Percentiles rank a stretch among this genome's conserved stretches.
phyloP scores from a whole-genome alignment of 2,797 vertebrate genomes.

The Phalloptychus januarius region DNA sequence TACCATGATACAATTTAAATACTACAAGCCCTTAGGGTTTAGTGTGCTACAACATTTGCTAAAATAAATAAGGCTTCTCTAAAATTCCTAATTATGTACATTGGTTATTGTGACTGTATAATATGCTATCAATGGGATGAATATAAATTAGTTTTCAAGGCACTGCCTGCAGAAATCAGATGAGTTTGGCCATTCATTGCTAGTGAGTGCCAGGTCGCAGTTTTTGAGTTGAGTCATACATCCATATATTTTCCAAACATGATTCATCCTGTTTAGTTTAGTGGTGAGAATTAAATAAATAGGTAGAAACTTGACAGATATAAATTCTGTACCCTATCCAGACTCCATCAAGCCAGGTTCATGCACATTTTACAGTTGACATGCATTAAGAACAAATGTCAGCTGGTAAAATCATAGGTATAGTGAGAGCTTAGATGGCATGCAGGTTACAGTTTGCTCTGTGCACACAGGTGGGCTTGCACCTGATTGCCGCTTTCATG shows the following conservation, averaged over 20 bases:
- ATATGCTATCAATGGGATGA: neutral
- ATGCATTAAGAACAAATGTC: constrained; percentile 6
- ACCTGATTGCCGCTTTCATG: neutral
- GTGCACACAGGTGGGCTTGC: constrained; percentile 19
- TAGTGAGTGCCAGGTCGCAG: neutral
- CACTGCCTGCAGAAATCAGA: neutral
- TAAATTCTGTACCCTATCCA: neutral
- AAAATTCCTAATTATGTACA: neutral
- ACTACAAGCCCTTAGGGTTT: neutral
- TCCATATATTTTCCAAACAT: neutral
- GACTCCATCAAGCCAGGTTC: constrained; percentile 26
- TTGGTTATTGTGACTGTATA: neutral
- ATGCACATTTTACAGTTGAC: constrained; percentile 22
- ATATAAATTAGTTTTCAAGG: neutral
- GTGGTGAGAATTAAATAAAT: neutral
- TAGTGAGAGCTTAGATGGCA: constrained; percentile 9
- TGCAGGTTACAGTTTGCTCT: constrained; percentile 17
- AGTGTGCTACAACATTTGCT: neutral
- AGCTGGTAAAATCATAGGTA: constrained; percentile 5
- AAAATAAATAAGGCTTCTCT: neutral
- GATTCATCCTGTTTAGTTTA: neutral
- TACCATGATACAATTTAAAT: neutral
- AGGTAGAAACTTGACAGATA: neutral
- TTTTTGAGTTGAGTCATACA: neutral
- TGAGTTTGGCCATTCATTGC: neutral